Percentiles rank a stretch among this genome's conserved stretches.
phyloP scores from a whole-genome alignment of 2,888 invertebrate species.

The Spialia ferax region DNA sequence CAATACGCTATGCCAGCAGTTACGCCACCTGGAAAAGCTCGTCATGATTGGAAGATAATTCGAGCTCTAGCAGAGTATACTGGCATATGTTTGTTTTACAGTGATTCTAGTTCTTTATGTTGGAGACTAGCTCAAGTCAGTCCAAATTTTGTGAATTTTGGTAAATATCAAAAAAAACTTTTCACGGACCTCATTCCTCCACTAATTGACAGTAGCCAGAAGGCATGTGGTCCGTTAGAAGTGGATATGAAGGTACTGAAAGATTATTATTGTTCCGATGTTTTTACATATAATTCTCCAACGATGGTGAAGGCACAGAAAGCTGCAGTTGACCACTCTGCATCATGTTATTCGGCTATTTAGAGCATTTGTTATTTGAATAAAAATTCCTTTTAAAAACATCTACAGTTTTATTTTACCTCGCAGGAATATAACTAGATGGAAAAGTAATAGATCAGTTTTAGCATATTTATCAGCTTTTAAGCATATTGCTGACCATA shows the following conservation, averaged over 20 bases:
- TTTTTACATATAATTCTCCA: slow-evolving; percentile 71
- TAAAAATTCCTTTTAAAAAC: no score
- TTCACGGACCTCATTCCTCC: slow-evolving; percentile 54
- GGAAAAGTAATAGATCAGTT: no score
- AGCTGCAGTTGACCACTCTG: slow-evolving; percentile 56
- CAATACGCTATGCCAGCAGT: slow-evolving; percentile 96
- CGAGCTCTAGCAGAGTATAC: slow-evolving; percentile 73
- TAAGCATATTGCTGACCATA: no score
- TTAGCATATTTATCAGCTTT: no score
- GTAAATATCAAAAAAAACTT: slow-evolving; percentile 62
- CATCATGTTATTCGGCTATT: slow-evolving; percentile 54
- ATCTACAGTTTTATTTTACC: no score
- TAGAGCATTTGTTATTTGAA: slow-evolving; percentile 36
- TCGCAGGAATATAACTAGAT: no score
- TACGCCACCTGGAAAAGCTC: slow-evolving; percentile 96
- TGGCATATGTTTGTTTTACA: slow-evolving; percentile 61
- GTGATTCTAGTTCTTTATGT: slow-evolving; percentile 58
- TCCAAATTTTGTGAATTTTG: slow-evolving; percentile 65
- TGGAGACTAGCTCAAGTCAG: slow-evolving; percentile 69
- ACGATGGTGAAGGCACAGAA: slow-evolving; percentile 72
- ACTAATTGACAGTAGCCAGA: slow-evolving; percentile 44
- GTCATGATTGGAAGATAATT: slow-evolving; percentile 99
- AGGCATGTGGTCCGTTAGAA: slow-evolving; percentile 46
- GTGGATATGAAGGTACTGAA: slow-evolving; percentile 63
- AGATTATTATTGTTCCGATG: slow-evolving; percentile 76